Conservation (phyloP, 2,888 invertebrate species). For the Litoditis marina region DNA sequence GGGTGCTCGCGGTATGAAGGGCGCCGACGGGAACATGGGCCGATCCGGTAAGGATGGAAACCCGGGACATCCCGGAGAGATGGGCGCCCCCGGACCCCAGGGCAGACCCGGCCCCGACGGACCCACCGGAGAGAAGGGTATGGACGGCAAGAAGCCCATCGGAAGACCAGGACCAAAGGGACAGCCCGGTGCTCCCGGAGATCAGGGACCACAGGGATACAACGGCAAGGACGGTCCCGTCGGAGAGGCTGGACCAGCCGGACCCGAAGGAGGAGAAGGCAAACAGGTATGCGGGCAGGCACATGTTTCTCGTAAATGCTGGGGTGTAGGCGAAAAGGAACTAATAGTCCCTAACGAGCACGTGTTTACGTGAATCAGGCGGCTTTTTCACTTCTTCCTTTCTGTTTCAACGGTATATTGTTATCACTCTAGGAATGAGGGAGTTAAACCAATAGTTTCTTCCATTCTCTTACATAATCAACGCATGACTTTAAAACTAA, state of each 20-base stretch:
- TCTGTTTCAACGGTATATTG: too few species aligned
- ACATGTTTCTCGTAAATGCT: too few species aligned
- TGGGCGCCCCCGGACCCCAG: constrained; percentile 51
- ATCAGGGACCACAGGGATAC: constrained; percentile 31
- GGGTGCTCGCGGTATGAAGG: constrained; percentile 45
- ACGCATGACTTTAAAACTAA: constrained; percentile 3
- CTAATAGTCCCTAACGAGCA: too few species aligned
- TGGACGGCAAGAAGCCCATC: constrained; percentile 54
- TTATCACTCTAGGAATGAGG: too few species aligned
- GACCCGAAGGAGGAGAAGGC: constrained; percentile 41
- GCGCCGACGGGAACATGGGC: constrained; percentile 45
- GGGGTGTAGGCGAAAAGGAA: too few species aligned
- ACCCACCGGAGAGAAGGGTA: constrained; percentile 55
- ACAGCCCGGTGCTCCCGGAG: constrained; percentile 43
- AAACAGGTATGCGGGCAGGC: constrained; percentile 20
- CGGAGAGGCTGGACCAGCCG: constrained; percentile 40
- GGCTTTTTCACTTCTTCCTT: too few species aligned
- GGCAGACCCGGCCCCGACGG: constrained; percentile 44
- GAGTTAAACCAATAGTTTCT: too few species aligned
- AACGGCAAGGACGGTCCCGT: constrained; percentile 42
- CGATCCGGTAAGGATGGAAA: constrained; percentile 52
- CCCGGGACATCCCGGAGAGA: constrained; percentile 47
- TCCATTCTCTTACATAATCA: too few species aligned
- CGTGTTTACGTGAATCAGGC: too few species aligned
- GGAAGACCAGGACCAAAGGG: constrained; percentile 58